Conservation (phyloP, 2,113 vertebrate genomes). For the Melanerpes formicivorus region DNA sequence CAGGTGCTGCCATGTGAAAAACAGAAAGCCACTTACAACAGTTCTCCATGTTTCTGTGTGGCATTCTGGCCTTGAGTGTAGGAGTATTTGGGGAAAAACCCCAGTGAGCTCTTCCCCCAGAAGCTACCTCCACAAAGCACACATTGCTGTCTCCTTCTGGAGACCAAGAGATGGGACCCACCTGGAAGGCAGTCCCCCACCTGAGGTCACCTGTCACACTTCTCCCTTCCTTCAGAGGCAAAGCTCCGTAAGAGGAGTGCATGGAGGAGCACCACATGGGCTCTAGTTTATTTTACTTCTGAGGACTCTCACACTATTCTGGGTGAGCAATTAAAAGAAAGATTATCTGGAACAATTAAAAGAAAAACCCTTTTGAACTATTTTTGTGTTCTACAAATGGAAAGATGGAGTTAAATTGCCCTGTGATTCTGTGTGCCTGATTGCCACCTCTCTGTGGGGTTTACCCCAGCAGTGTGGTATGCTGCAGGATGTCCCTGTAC, state of each 20-base stretch:
- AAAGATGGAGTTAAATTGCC: neutral
- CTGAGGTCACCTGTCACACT: neutral
- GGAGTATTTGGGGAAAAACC: neutral
- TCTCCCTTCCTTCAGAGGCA: neutral
- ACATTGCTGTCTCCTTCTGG: neutral
- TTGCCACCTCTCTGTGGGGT: rapidly evolving
- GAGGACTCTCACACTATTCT: neutral
- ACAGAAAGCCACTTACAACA: neutral
- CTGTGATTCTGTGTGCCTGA: neutral
- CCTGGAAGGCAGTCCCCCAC: neutral
- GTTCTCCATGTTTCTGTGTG: neutral
- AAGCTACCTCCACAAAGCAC: neutral
- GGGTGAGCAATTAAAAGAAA: neutral
- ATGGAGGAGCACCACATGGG: rapidly evolving
- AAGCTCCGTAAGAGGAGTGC: neutral
- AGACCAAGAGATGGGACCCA: neutral
- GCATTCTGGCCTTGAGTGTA: neutral
- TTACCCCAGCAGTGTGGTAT: neutral
- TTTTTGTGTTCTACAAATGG: neutral
- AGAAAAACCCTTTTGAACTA: neutral
- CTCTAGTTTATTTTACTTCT: neutral
- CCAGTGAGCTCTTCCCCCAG: rapidly evolving
- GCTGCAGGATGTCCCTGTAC: neutral
- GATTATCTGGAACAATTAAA: neutral
- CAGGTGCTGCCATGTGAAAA: neutral